phyloP scores from a whole-genome alignment of 2,888 invertebrate genomes.

The Machimus rusticus region DNA sequence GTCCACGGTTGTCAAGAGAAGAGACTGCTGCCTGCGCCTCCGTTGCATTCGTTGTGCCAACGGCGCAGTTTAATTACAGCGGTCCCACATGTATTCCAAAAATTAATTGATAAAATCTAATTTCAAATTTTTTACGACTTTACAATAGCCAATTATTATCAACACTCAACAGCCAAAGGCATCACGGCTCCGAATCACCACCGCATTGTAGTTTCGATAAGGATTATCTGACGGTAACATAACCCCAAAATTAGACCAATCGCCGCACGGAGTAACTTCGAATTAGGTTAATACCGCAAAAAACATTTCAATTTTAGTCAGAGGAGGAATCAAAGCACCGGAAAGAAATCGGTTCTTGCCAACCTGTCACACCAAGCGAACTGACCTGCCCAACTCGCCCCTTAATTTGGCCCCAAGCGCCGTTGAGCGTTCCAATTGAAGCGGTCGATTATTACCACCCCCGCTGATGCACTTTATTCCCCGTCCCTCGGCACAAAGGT shows the following conservation, averaged over 20 bases:
- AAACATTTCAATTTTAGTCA: neutral
- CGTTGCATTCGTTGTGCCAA: too few relatives aligned
- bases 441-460: neutral
- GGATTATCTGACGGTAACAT: neutral
- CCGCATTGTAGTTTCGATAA: neutral
- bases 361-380: neutral
- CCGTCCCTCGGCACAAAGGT: neutral
- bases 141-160: too few relatives aligned
- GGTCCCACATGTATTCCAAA: too few relatives aligned
- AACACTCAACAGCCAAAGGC: too few relatives aligned
- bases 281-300: neutral
- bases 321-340: neutral
- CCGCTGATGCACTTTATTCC: neutral
- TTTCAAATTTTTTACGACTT: too few relatives aligned
- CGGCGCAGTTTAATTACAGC: too few relatives aligned
- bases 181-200: neutral
- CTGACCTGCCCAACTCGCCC: neutral
- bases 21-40: too few relatives aligned
- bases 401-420: neutral
- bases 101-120: too few relatives aligned
- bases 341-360: neutral
- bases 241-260: neutral
- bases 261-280: neutral
- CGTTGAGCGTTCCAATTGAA: neutral
- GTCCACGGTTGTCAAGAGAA: too few relatives aligned